phyloP scores from a whole-genome alignment of 1,140 invertebrate species.

The Dolichoris vasculosae region DNA sequence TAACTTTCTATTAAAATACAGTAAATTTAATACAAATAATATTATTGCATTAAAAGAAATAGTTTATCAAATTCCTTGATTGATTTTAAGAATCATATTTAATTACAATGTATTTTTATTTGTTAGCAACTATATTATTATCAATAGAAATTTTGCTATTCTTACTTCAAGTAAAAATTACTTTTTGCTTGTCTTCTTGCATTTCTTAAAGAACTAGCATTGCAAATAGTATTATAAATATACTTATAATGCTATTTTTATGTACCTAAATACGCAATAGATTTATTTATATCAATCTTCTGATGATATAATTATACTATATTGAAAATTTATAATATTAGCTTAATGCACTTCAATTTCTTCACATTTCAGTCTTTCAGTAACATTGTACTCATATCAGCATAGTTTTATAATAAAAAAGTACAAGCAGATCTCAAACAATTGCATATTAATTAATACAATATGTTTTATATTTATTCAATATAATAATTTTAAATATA shows the following conservation, averaged over 20 bases:
- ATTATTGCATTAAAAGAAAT: too few relatives aligned
- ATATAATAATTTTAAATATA: too few relatives aligned
- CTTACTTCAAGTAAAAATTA: conserved; percentile 14
- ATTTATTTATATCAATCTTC: not conserved
- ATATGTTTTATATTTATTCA: too few relatives aligned
- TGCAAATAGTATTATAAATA: not conserved
- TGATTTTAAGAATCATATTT: too few relatives aligned
- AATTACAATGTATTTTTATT: too few relatives aligned
- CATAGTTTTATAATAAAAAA: too few relatives aligned
- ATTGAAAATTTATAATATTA: not conserved
- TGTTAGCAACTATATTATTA: too few relatives aligned
- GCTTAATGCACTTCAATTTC: not conserved
- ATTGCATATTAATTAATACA: too few relatives aligned
- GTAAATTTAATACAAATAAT: too few relatives aligned
- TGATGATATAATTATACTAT: conserved; percentile 1
- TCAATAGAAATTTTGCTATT: conserved; percentile 14
- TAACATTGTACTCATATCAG: not conserved
- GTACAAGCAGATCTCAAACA: too few relatives aligned
- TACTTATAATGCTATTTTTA: conserved; percentile 35
- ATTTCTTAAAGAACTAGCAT: conserved; percentile 4
- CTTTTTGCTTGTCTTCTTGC: conserved; percentile 18
- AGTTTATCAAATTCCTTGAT: too few relatives aligned
- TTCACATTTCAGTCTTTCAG: not conserved
- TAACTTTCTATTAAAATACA: too few relatives aligned
- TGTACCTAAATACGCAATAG: not conserved